A percentile compares a stretch with the other conserved stretches of the same genome.
Evolutionary conservation across 1,140 invertebrate species (phyloP).

Genomic region (Diorhabda sublineata): DNA sequence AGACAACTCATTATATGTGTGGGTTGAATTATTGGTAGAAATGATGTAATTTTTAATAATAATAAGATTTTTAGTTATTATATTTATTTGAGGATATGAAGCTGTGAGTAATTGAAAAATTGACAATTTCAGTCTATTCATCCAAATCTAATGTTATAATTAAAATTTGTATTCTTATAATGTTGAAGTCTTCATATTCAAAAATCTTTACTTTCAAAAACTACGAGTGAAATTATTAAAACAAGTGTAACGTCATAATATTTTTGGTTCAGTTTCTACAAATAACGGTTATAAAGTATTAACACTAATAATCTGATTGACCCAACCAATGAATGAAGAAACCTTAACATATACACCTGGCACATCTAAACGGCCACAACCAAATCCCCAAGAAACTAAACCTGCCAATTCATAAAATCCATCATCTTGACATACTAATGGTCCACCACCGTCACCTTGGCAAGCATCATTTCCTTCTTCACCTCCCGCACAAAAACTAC

Average conservation of each 20-base stretch:
- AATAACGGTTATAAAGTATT: conserved; percentile 67
- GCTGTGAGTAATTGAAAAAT: background rate
- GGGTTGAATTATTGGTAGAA: too few species aligned
- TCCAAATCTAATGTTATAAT: background rate
- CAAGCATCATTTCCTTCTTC: conserved; percentile 90
- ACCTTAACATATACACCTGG: conserved; percentile 93
- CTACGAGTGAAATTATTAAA: background rate
- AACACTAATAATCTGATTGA: conserved; percentile 94
- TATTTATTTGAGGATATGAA: background rate
- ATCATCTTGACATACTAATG: conserved; percentile 86
- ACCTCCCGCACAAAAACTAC: conserved; percentile 89
- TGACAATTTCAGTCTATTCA: background rate
- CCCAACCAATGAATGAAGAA: conserved; percentile 91
- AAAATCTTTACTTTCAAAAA: background rate
- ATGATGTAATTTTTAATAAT: too few species aligned
- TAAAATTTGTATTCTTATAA: background rate
- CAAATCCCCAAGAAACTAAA: conserved; percentile 89
- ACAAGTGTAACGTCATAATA: conserved; percentile 8
- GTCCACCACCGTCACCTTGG: conserved; percentile 90
- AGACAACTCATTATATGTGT: too few species aligned
- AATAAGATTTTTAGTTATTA: too few species aligned
- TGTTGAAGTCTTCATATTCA: background rate
- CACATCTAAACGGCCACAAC: conserved; percentile 82
- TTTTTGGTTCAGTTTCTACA: conserved; percentile 14
- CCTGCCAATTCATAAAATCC: conserved; percentile 89